Percentiles rank a stretch among this genome's conserved stretches.
Conservation (phyloP, 2,888 invertebrate genomes). For the Hyalella azteca region DNA sequence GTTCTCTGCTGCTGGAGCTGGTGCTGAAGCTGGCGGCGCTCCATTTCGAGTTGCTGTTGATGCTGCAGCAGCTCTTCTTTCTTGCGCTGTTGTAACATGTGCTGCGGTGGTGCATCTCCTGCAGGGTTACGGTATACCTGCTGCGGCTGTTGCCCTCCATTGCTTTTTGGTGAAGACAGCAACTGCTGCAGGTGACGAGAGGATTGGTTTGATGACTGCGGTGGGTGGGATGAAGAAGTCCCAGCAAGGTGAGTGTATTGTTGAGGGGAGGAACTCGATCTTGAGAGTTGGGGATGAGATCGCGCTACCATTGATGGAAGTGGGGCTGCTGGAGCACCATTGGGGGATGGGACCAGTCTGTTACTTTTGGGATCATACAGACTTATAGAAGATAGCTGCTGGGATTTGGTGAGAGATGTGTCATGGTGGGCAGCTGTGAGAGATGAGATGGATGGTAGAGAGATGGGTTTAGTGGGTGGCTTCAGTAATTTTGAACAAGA, state of each 20-base stretch:
- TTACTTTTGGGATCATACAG: background rate
- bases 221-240: background rate
- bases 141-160: background rate
- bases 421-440: constrained; percentile 2
- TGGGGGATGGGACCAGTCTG: background rate
- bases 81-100: background rate
- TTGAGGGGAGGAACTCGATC: background rate
- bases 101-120: background rate
- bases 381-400: background rate
- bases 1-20: background rate
- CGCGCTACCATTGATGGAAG: background rate
- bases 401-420: background rate
- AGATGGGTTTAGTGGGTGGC: background rate
- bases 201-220: background rate
- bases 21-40: constrained; percentile 7
- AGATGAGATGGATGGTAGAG: constrained; percentile 7
- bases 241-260: background rate
- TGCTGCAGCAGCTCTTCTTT: background rate
- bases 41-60: background rate
- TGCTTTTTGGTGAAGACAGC: background rate
- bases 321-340: background rate
- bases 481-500: background rate
- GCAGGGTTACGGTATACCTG: background rate
- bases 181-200: constrained; percentile 32
- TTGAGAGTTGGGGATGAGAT: background rate